Evolutionary conservation across 2,797 vertebrate species (phyloP), one percentile per base, ranked within the genome.

Genomic region (Monodelphis domestica): DNA sequence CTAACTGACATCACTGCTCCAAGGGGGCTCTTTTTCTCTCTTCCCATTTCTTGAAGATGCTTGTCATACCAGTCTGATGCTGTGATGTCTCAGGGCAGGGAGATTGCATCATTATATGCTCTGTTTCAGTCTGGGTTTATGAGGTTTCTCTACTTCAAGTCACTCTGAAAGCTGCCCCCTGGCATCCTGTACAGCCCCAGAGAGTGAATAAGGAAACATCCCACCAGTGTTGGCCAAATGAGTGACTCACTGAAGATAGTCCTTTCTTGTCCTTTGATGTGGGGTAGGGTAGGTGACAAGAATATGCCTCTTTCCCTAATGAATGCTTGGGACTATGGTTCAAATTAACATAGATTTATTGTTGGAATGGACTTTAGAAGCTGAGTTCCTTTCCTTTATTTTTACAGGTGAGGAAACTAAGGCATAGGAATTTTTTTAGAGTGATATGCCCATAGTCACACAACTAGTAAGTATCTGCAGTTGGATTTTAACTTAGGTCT

Each of bases 51-150:
- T 78, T n/a, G 55, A 6, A 26, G 6, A 45, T 33, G 50, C 0
- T 0, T 0, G 7, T 2, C 33, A 33, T 5, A 51, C 1, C 4
- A 1, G 57, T 29, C 29, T 30, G 55, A 45, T 2, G 53, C 88
- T 59, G 6, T 12, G 12, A 29, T 4, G 50, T 63, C 89, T 91
- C n/a, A 1, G 28, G 54, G 28, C 87, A 50, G 54, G 55, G 88
- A 5, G 56, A 50, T 57, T 52, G 52, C 15, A 12, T n/a, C 24
- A 0, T 28, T 55, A 92, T 3, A 57, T 38, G 21, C 0, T 51
- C 88, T 70, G 38, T 88, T 50, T 57, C 52, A 45, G 45, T 53
- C 45, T 56, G 50, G 56, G n/a, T 55, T 63, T 89, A 54, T 45
- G 53, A 95, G 54, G 93, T 59, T 12, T 51, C 26, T 57, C 38